Evolutionary conservation across 2,888 invertebrate species (phyloP).

Genomic region (Melinaea marsaeus): DNA sequence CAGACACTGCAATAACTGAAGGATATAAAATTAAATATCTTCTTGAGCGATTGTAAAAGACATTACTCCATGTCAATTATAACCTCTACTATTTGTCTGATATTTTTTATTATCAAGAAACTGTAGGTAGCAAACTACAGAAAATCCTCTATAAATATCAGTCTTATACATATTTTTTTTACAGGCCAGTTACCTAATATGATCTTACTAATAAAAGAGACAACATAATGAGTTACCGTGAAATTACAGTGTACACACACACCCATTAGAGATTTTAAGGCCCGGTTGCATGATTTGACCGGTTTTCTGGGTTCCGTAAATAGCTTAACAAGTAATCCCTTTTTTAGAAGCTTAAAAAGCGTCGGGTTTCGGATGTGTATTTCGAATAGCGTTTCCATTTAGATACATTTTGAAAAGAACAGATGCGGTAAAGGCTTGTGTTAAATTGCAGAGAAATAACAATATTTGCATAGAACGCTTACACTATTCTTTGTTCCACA

Average conservation of each 20-base stretch:
- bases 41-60: background rate
- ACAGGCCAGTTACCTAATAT: conserved; percentile 28
- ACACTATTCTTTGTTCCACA: no score
- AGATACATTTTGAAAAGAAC: background rate
- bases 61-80: no score
- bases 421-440: no score
- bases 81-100: no score
- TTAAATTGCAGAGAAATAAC: no score
- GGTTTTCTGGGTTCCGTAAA: conserved; percentile 24
- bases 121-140: no score
- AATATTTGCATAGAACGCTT: no score
- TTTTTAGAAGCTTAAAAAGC: background rate
- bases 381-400: background rate
- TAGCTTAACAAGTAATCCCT: conserved; percentile 18
- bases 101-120: no score
- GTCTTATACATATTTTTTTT: background rate
- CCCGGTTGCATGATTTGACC: conserved; percentile 27
- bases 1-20: conserved; percentile 22
- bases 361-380: background rate
- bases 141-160: background rate
- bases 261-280: conserved; percentile 24
- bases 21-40: conserved; percentile 20
- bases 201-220: conserved; percentile 51
- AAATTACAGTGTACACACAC: conserved; percentile 51
- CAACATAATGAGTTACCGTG: conserved; percentile 52